Base-by-base conservation (phyloP, 2,888 invertebrate genomes). In the Abscondita cerata region DNA sequence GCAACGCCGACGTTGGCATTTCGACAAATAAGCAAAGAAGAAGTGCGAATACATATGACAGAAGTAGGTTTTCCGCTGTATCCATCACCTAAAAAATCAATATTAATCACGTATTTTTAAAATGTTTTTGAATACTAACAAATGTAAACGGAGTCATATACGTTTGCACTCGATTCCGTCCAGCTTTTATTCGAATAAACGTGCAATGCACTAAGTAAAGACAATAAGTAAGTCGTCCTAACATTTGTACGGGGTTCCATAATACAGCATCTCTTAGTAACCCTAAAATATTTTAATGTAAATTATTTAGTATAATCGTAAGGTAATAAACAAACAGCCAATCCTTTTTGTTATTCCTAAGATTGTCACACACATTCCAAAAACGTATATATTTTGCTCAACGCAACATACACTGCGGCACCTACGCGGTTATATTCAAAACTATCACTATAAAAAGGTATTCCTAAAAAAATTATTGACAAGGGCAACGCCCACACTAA, bases 321-420 rank as follows among this genome's bases (percentile, higher is more conserved):
- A 11, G 51, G 1, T 48, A 25, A 31, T 1, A 52, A 13, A 68
- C 77, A 73, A 66, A 80, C 80, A 72, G 61, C 80, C 80, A 15
- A 76, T 59, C 65, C 76, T 78, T 3, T 72, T 68, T 46, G 74
- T 72, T 71, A 79, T 73, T 54, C 75, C 65, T 19, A 73, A 62
- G 1, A 80, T 58, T 1, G 72, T 71, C 0, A 73, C 67, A 0
- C 74, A 74, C 31, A 78, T 75, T 13, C 77, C 71, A 2, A 81
- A 18, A 6, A 76, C 75, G 74, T 79, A 82, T 1, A 79, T 16
- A 66, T 79, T 81, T 78, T 80, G 51, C 78, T 78, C 1, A 80
- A 52, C 0, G 78, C 78, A 52, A 80, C 80, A 66, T 81, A 83
- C 0, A 82, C 16, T 0, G 79, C 80, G 12, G 80, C 69, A 74